phyloP scores from a whole-genome alignment of 2,113 vertebrate genomes.

The Orthonyx spaldingii region DNA sequence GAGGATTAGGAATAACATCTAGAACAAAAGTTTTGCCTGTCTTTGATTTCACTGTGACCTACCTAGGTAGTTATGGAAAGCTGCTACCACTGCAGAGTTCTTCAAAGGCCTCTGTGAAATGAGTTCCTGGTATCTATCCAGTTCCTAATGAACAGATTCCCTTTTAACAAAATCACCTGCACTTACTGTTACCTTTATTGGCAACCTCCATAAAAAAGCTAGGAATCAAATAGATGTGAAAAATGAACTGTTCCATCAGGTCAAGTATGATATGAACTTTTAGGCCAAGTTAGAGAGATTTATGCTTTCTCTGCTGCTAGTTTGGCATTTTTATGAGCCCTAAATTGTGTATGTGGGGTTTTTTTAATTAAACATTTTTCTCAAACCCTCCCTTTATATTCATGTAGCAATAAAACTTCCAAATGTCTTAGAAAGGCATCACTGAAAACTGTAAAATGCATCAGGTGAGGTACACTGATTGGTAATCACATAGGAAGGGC shows the following conservation, averaged over 20 bases:
- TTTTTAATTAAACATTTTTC: slow-evolving; percentile 26
- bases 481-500: neutral
- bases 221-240: neutral
- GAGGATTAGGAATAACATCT: neutral
- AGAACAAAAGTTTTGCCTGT: neutral
- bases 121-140: slow-evolving; percentile 16
- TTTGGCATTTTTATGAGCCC: slow-evolving; percentile 15
- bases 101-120: neutral
- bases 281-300: neutral
- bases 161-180: slow-evolving; percentile 18
- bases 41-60: neutral
- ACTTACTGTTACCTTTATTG: neutral
- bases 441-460: neutral
- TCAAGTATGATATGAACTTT: neutral
- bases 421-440: neutral
- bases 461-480: neutral
- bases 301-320: neutral
- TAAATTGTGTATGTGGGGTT: neutral
- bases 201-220: neutral
- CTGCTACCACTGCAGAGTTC: neutral
- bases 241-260: neutral
- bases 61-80: neutral
- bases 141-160: neutral
- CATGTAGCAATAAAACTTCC: neutral
- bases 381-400: neutral